Conservation (phyloP, 2,797 vertebrate genomes). For the Onychomys leucogaster region DNA sequence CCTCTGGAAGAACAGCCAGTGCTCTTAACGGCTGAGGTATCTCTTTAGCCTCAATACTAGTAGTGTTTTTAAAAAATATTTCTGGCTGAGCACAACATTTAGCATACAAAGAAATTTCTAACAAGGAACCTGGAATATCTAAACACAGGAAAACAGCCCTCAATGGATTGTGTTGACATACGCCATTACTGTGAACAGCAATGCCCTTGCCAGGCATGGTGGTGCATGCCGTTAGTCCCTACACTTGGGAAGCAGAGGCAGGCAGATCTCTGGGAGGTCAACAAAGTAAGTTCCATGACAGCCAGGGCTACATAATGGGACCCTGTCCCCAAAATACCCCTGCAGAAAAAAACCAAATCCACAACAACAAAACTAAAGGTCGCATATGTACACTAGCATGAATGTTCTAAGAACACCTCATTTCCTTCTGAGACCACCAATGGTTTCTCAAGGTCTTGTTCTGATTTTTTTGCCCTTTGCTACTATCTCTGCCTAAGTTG, state of each 20-base stretch:
- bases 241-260: neutral
- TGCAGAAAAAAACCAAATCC: neutral
- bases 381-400: neutral
- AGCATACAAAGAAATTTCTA: constrained; percentile 52
- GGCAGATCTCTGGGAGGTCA: neutral
- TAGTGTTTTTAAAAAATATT: neutral
- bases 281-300: neutral
- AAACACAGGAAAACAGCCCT: constrained; percentile 6
- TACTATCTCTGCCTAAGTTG: neutral
- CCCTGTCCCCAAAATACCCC: neutral
- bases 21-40: neutral
- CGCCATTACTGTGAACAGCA: neutral
- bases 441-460: neutral
- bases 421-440: neutral
- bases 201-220: neutral
- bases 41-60: neutral
- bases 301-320: neutral
- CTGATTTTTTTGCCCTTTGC: neutral
- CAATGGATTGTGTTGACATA: neutral
- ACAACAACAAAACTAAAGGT: neutral
- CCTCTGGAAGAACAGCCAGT: neutral
- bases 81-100: constrained; percentile 49
- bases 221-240: neutral
- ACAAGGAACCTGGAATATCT: constrained; percentile 14
- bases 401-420: neutral